Evolutionary conservation across 92 coral and sea anemone species (phyloP), one percentile per base, ranked within the genome.

Genomic region (Phenganax marumi): DNA sequence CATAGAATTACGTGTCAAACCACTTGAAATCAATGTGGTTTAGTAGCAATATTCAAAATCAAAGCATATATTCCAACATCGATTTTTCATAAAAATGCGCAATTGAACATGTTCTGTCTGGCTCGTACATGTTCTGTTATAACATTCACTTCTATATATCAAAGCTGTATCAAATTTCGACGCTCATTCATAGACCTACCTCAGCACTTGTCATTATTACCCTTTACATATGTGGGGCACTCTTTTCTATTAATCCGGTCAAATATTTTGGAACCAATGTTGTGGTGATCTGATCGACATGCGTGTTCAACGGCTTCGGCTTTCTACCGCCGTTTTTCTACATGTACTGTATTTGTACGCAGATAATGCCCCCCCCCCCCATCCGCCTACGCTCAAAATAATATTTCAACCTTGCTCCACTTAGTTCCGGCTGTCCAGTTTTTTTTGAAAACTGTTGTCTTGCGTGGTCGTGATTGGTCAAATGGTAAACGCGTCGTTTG

Each of bases 401-500:
- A 54, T 24, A 54, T 76, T 54, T 54, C 21, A 12, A 39, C 9
- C 55, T 52, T 24, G 18, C 16, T 50, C 22, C 73, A 50, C 26
- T 68, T 68, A 10, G 81, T 76, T 48, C 62, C 81, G 50, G 68
- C 46, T 56, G 58, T 76, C 81, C 49, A 54, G 63, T 74, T 2
- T 6, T 21, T 24, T 26, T 22, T 12, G 54, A 76, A 76, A 76
- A 24, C 68, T 54, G 52, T 22, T 2, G 49, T 19, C 51, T 9
- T 8, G 26, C 23, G 7, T 12, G 49, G 13, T 57, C 19, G 12
- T 76, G 68, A 76, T 76, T 76, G 81, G 81, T 39, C 43, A 22
- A 13, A 6, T 26, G 11, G 10, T 16, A 17, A 76, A 19, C 81
- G 68, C 69, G 68, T 68, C 52, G 39, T 19, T 56, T 57, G 23